Percentiles rank a stretch among this genome's conserved stretches.
phyloP scores from a whole-genome alignment of 2,888 invertebrate genomes.

The Pandemis heparana region DNA sequence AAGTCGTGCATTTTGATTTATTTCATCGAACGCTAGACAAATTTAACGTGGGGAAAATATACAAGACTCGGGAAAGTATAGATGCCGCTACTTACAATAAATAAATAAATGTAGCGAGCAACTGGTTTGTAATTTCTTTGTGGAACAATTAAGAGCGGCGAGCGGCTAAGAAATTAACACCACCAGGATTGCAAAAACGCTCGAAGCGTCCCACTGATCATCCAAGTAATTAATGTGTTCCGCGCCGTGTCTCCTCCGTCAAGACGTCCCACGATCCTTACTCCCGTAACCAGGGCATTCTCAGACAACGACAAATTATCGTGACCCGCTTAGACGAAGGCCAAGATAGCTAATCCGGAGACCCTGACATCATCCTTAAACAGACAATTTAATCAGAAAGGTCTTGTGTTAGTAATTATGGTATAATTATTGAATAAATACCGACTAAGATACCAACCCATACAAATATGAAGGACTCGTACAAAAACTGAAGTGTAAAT shows the following conservation, averaged over 20 bases:
- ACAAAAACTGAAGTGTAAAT: no score
- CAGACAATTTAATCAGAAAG: constrained; percentile 13
- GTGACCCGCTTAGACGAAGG: constrained; percentile 28
- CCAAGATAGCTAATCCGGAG: constrained; percentile 20
- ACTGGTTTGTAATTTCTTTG: neutral
- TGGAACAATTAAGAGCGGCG: neutral
- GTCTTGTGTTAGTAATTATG: constrained; percentile 9
- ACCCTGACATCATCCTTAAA: constrained; percentile 5
- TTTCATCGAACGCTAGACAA: neutral
- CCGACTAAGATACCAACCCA: neutral
- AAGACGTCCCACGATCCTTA: constrained; percentile 23
- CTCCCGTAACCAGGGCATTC: constrained; percentile 16
- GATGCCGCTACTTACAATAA: neutral
- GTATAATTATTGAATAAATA: neutral
- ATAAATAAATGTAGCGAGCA: neutral
- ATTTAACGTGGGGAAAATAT: neutral
- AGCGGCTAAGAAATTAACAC: neutral
- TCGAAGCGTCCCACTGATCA: neutral
- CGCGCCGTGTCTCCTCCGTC: constrained; percentile 7
- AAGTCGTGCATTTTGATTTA: constrained; percentile 19
- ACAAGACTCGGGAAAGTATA: neutral
- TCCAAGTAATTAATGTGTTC: neutral
- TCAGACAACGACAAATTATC: constrained; percentile 34
- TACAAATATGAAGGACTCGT: neutral
- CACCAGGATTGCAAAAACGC: neutral